A percentile compares a stretch with the other conserved stretches of the same genome.
These are phyloP conservation scores for Pterostichus niger DNA, from an alignment of 2,888 invertebrate species.

Conservation along the genomic window DNA sequence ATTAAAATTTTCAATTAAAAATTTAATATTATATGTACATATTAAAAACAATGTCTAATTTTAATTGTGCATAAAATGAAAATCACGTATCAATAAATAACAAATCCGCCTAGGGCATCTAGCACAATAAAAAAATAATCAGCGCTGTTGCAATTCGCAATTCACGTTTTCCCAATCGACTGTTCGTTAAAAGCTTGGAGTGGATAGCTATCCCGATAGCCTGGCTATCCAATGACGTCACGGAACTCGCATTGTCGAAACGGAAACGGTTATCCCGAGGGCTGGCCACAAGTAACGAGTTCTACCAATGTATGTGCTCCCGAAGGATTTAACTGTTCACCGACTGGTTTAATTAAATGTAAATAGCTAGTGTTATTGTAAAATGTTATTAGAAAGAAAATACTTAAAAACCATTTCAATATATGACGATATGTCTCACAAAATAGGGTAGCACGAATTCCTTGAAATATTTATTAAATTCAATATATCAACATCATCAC, in stretches of 20 bases:
- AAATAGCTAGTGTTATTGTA: not conserved
- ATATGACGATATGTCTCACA: too few species aligned
- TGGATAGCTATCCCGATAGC: not conserved
- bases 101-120: too few species aligned
- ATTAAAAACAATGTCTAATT: not conserved
- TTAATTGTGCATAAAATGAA: too few species aligned
- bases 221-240: slow-evolving; percentile 14
- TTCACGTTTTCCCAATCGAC: slow-evolving; percentile 29
- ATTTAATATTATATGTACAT: not conserved
- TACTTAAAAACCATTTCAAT: not conserved
- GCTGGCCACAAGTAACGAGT: slow-evolving; percentile 11
- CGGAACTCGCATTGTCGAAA: slow-evolving; percentile 5
- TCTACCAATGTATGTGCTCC: not conserved
- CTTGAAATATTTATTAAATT: too few species aligned
- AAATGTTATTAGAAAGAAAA: not conserved
- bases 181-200: slow-evolving; percentile 16
- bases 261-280: slow-evolving; percentile 20
- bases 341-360: slow-evolving; percentile 19
- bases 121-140: not conserved
- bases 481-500: too few species aligned
- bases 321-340: not conserved
- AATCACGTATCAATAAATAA: too few species aligned
- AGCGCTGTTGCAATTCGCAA: not conserved
- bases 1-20: not conserved
- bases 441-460: too few species aligned